These are phyloP conservation scores for Drosophila pseudotalamancana DNA, from an alignment of 2,888 invertebrate species.

Conservation along the genomic window DNA sequence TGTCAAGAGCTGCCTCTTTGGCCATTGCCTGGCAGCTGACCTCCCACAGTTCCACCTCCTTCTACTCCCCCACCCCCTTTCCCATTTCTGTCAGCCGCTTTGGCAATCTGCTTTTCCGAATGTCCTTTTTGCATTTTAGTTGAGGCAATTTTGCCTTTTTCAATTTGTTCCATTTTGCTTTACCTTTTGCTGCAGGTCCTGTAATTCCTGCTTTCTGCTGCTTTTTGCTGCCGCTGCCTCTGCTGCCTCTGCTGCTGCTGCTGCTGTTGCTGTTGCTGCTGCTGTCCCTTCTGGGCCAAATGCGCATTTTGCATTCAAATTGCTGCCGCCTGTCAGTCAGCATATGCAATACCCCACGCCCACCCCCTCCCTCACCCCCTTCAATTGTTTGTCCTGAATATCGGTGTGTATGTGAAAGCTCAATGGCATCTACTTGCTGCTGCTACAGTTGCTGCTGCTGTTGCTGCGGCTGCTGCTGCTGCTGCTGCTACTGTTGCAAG, in stretches of 20 bases:
- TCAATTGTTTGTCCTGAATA: conserved; percentile 10
- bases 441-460: too few species aligned
- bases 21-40: background rate
- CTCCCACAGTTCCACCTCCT: background rate
- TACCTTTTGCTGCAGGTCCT: conserved; percentile 6
- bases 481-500: conserved; percentile 15
- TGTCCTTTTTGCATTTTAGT: conserved; percentile 70
- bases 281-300: conserved; percentile 17
- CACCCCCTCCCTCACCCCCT: background rate
- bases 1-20: conserved; percentile 20
- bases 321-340: conserved; percentile 61
- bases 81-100: conserved; percentile 18
- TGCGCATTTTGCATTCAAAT: conserved; percentile 70
- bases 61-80: too few species aligned
- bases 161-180: conserved; percentile 48
- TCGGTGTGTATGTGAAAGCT: conserved; percentile 7
- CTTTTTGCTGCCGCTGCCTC: conserved; percentile 18
- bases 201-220: conserved; percentile 32
- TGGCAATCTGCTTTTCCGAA: conserved; percentile 39
- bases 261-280: conserved; percentile 33
- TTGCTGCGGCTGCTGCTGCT: conserved; percentile 15
- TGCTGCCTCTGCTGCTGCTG: conserved; percentile 35
- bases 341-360: conserved; percentile 60
- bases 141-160: conserved; percentile 63
- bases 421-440: conserved; percentile 20